Conservation (phyloP, 2,888 invertebrate species). For the Candidula unifasciata region DNA sequence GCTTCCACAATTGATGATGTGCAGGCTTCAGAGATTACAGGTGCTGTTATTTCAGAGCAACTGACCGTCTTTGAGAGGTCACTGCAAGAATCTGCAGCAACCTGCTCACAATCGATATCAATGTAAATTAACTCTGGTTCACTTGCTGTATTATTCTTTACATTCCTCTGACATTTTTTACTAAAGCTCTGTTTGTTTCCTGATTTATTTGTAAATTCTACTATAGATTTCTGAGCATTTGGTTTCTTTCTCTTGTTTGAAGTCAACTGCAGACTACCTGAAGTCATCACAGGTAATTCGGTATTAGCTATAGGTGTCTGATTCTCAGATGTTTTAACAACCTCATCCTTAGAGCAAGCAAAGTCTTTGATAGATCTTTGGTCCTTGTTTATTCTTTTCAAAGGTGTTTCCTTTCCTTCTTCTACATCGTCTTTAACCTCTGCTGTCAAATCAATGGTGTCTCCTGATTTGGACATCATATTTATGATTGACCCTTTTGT, state of each 20-base stretch:
- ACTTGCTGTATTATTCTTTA: background rate
- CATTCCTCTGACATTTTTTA: background rate
- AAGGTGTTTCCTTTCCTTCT: constrained; percentile 30
- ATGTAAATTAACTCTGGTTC: background rate
- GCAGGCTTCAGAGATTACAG: background rate
- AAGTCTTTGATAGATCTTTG: constrained; percentile 59
- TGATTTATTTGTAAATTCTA: constrained; percentile 54
- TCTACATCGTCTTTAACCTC: constrained; percentile 17
- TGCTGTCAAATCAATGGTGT: background rate
- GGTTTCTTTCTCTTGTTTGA: constrained; percentile 34
- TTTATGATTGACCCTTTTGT: background rate
- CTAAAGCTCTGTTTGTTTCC: background rate
- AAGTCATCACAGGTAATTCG: background rate
- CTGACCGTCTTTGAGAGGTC: background rate
- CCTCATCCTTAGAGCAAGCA: constrained; percentile 49
- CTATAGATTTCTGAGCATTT: constrained; percentile 56
- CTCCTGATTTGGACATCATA: background rate
- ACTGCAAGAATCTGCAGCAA: background rate
- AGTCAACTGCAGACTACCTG: background rate
- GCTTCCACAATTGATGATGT: background rate
- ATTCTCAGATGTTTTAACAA: constrained; percentile 13
- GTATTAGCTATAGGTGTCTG: background rate
- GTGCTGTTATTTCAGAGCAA: background rate
- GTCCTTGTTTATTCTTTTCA: constrained; percentile 50
- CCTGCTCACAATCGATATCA: background rate